These are phyloP conservation scores for Bovichtus variegatus DNA, from an alignment of 2,797 vertebrate species.

Conservation along the genomic window DNA sequence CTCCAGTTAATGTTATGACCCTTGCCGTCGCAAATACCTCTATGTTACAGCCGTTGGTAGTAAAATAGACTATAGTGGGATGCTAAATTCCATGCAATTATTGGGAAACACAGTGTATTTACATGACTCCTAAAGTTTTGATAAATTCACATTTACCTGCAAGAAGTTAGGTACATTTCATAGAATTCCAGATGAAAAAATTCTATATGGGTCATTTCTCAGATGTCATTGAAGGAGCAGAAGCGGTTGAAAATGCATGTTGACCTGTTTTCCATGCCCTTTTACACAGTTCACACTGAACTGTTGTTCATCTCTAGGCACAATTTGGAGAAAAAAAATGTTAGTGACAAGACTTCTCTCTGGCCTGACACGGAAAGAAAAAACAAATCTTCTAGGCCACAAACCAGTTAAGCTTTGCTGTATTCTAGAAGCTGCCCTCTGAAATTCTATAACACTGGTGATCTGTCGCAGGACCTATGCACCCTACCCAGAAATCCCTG, in stretches of 20 bases:
- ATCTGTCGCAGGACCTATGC: slow-evolving; percentile 40
- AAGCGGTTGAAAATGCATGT: not conserved
- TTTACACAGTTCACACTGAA: not conserved
- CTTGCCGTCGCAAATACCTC: too few species aligned
- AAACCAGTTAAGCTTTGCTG: slow-evolving; percentile 5
- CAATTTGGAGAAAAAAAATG: not conserved
- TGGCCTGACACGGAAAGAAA: slow-evolving; percentile 2
- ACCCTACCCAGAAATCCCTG: slow-evolving; percentile 37
- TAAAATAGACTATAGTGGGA: too few species aligned
- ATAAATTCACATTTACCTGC: too few species aligned
- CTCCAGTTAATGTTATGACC: too few species aligned
- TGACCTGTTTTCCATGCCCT: not conserved
- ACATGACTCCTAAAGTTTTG: too few species aligned
- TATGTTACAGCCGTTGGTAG: not conserved
- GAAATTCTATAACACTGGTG: slow-evolving; percentile 29
- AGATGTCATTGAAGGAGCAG: too few species aligned
- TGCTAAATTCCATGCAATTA: too few species aligned
- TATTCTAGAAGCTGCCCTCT: slow-evolving; percentile 4
- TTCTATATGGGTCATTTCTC: not conserved
- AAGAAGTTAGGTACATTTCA: not conserved
- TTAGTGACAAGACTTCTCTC: not conserved
- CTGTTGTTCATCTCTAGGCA: not conserved
- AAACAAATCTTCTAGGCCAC: not conserved
- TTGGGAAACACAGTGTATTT: too few species aligned
- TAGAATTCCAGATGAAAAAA: too few species aligned